phyloP scores from a whole-genome alignment of 2,888 invertebrate species.

The Galerucella calmariensis region DNA sequence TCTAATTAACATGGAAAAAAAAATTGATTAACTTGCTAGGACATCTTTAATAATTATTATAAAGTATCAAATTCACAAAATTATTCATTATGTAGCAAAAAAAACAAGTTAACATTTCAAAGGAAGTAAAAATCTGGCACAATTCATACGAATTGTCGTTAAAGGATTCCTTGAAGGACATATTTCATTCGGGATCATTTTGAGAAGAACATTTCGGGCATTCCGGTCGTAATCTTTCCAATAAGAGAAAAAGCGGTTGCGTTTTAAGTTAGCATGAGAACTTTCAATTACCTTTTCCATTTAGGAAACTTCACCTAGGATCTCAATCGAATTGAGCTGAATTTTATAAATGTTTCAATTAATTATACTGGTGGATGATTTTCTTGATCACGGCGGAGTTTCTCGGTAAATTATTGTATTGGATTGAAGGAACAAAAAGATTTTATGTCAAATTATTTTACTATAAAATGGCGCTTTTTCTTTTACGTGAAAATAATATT shows the following conservation, averaged over 20 bases:
- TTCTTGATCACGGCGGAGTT: not conserved
- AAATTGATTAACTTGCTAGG: no score
- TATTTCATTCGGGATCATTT: conserved; percentile 30
- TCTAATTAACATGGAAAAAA: no score
- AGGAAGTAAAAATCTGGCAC: no score
- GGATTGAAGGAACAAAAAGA: no score
- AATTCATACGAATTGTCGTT: no score
- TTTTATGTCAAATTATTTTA: no score
- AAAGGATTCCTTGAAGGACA: not conserved
- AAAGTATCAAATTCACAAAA: no score
- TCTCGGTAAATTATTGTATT: not conserved
- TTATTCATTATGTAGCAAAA: no score
- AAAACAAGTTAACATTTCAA: no score
- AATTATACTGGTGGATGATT: conserved; percentile 14
- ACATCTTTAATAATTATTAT: no score
- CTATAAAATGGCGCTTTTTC: no score
- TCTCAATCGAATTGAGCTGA: conserved; percentile 37
- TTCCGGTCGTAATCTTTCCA: conserved; percentile 34
- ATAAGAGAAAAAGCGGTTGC: conserved; percentile 32
- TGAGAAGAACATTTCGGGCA: conserved; percentile 22
- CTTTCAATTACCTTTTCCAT: conserved; percentile 43
- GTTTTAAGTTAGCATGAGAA: conserved; percentile 42
- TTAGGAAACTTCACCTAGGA: conserved; percentile 34
- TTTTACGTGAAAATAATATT: no score
- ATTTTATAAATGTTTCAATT: conserved; percentile 36